Evolutionary conservation across 2,797 vertebrate species (phyloP).

Genomic region (Molossus alvarezi): DNA sequence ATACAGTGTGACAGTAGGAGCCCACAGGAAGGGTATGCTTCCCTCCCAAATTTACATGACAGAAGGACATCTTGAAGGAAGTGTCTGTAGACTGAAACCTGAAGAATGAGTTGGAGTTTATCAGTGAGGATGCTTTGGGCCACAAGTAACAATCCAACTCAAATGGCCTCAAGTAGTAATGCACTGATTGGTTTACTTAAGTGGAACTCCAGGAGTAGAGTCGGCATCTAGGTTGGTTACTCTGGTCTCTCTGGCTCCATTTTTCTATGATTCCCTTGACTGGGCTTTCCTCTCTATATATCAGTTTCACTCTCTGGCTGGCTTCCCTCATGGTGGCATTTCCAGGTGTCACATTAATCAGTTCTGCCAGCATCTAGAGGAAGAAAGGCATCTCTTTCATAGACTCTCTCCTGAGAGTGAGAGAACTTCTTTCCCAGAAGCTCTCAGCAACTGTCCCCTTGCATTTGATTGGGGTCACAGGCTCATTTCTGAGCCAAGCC

Average conservation of each 20-base stretch:
- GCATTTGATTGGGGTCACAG: neutral
- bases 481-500: slow-evolving; percentile 55
- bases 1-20: neutral
- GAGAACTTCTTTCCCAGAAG: slow-evolving; percentile 15
- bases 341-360: neutral
- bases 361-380: neutral
- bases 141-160: slow-evolving; percentile 3
- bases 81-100: neutral
- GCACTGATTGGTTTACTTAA: slow-evolving; percentile 16
- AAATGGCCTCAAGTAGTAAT: neutral
- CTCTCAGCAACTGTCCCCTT: neutral
- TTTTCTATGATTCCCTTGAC: neutral
- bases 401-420: slow-evolving; percentile 3
- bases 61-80: neutral
- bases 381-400: neutral
- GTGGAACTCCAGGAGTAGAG: neutral
- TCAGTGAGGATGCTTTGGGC: slow-evolving; percentile 6
- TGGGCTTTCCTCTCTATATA: neutral
- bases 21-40: neutral
- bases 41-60: neutral
- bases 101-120: slow-evolving; percentile 41
- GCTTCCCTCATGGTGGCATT: neutral
- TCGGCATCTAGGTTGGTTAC: neutral
- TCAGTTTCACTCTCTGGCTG: neutral
- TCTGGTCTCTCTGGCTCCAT: neutral